Conservation (phyloP, 2,797 vertebrate genomes). For the Siniperca obscura region DNA sequence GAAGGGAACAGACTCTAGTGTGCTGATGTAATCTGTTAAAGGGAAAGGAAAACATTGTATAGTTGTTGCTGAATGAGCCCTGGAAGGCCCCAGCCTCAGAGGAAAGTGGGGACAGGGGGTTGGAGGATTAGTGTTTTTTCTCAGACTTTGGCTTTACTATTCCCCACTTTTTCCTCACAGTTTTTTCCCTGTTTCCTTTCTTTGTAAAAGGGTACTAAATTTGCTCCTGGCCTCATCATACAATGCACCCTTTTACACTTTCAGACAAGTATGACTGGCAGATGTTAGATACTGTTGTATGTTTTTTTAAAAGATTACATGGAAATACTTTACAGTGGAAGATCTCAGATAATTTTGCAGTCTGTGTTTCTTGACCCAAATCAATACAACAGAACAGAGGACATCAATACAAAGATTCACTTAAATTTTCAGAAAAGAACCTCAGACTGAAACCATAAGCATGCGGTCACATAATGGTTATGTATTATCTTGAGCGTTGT, state of each 20-base stretch:
- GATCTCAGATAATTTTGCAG: slow-evolving; percentile 33
- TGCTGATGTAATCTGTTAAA: slow-evolving; percentile 81
- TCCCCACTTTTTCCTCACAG: slow-evolving; percentile 43
- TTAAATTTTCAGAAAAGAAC: slow-evolving; percentile 44
- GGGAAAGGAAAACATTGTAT: slow-evolving; percentile 77
- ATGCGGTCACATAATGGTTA: slow-evolving; percentile 60
- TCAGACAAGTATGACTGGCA: slow-evolving; percentile 44
- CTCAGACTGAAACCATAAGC: slow-evolving; percentile 56
- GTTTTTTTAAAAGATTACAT: slow-evolving; percentile 32
- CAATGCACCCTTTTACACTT: slow-evolving; percentile 55
- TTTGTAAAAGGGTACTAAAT: slow-evolving; percentile 51
- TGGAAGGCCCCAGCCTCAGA: slow-evolving; percentile 66
- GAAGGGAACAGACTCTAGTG: slow-evolving; percentile 55
- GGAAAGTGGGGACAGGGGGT: slow-evolving; percentile 69
- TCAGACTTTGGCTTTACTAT: slow-evolving; percentile 59
- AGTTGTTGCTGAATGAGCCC: slow-evolving; percentile 76
- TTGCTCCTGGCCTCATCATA: slow-evolving; percentile 45
- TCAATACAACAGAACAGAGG: slow-evolving; percentile 7
- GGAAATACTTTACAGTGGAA: slow-evolving; percentile 32
- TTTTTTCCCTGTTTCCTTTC: slow-evolving; percentile 51
- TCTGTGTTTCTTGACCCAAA: slow-evolving; percentile 12
- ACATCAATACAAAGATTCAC: slow-evolving; percentile 43
- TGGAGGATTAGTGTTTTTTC: slow-evolving; percentile 63
- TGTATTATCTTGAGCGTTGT: slow-evolving; percentile 66
- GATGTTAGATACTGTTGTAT: slow-evolving; percentile 35